Conservation (phyloP, 2,797 vertebrate genomes). For the Orientallactaga sibirica region DNA sequence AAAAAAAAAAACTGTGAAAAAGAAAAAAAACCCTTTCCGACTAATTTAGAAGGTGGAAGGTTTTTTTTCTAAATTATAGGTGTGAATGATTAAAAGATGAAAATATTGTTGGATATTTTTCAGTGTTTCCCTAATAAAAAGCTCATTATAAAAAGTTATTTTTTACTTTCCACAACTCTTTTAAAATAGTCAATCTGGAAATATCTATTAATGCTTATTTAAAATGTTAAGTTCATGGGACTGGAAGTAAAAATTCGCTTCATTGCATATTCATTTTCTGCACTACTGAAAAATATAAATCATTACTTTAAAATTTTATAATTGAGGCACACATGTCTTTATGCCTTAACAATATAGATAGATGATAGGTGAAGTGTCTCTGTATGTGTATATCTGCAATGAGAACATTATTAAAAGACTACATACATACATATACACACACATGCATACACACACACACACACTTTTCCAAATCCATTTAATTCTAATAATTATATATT, state of each 20-base stretch:
- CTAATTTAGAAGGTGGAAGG: background rate
- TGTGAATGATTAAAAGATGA: background rate
- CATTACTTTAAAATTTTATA: constrained; percentile 42
- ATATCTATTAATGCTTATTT: constrained; percentile 39
- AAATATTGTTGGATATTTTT: constrained; percentile 44
- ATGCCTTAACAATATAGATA: background rate
- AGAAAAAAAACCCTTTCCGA: background rate
- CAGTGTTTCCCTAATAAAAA: constrained; percentile 14
- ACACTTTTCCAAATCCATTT: background rate
- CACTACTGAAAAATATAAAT: background rate
- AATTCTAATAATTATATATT: constrained; percentile 26
- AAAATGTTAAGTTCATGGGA: constrained; percentile 6
- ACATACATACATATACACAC: background rate
- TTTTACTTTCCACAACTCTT: constrained; percentile 26
- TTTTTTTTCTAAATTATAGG: constrained; percentile 31
- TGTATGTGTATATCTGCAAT: background rate
- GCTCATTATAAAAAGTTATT: constrained; percentile 26
- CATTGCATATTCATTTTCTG: background rate
- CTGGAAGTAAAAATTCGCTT: background rate
- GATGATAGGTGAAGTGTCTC: too few relatives aligned
- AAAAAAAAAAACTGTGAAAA: background rate
- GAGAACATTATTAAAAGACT: background rate
- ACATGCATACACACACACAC: background rate
- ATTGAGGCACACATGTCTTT: background rate
- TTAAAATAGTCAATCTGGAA: constrained; percentile 59